Conservation (phyloP, 2,888 invertebrate genomes). For the Biston stratarius region DNA sequence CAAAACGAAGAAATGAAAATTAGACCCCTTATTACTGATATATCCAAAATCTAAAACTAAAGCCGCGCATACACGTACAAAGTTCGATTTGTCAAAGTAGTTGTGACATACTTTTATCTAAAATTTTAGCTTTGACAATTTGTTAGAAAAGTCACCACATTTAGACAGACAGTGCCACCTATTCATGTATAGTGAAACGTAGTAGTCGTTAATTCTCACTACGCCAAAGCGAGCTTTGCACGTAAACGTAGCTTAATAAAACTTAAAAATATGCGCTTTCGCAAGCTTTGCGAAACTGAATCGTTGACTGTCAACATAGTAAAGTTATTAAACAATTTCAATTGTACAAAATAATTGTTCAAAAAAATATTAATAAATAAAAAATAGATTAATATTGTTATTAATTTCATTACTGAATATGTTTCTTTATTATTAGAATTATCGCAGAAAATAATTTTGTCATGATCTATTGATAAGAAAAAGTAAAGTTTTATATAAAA, state of each 20-base stretch:
- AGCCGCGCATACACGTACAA: neutral
- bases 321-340: neutral
- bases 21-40: conserved; percentile 26
- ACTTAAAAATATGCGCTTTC: neutral
- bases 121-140: too few relatives aligned
- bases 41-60: conserved; percentile 3
- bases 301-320: conserved; percentile 1
- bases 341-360: neutral
- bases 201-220: neutral
- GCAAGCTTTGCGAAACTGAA: neutral
- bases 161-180: too few relatives aligned
- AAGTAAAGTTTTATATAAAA: neutral
- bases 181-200: too few relatives aligned
- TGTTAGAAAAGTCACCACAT: too few relatives aligned
- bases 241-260: conserved; percentile 9
- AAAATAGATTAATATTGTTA: too few relatives aligned
- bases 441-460: neutral
- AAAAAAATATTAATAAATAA: neutral
- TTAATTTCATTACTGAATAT: too few relatives aligned
- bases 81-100: neutral
- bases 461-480: neutral
- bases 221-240: neutral
- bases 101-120: too few relatives aligned
- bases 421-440: too few relatives aligned
- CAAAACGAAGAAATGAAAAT: conserved; percentile 22